A percentile compares a stretch with the other conserved stretches of the same genome.
Conservation (phyloP, 1,140 invertebrate genomes). For the Saxidomus purpurata region DNA sequence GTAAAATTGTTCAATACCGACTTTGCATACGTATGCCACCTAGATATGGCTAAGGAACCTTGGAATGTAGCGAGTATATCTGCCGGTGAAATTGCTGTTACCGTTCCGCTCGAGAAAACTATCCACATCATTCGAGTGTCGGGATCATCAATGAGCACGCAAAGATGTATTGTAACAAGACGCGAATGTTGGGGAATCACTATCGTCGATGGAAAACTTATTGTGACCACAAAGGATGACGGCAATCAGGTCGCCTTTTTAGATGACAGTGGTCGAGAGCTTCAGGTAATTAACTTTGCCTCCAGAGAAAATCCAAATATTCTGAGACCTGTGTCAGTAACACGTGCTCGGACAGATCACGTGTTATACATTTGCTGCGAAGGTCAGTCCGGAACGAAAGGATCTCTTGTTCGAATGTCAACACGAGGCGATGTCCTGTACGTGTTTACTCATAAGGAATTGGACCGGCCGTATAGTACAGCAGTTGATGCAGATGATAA, state of each 20-base stretch:
- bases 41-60: conserved; percentile 59
- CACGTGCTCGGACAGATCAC: conserved; percentile 10
- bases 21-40: conserved; percentile 23
- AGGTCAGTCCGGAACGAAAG: conserved; percentile 58
- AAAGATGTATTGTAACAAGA: conserved; percentile 40
- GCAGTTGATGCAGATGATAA: conserved; percentile 41
- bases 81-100: conserved; percentile 55
- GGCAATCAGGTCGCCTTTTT: conserved; percentile 52
- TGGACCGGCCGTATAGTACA: conserved; percentile 56
- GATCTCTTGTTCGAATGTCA: conserved; percentile 61
- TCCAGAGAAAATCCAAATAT: conserved; percentile 66
- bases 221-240: conserved; percentile 57
- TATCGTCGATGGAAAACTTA: conserved; percentile 50
- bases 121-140: conserved; percentile 57
- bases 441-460: conserved; percentile 53
- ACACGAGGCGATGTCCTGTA: conserved; percentile 56
- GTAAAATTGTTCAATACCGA: conserved; percentile 54
- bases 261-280: conserved; percentile 49
- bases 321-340: conserved; percentile 55
- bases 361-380: conserved; percentile 62
- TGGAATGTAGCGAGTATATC: conserved; percentile 59
- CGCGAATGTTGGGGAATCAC: conserved; percentile 60
- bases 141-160: conserved; percentile 42
- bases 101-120: conserved; percentile 56
- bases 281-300: conserved; percentile 56